phyloP scores from a whole-genome alignment of 2,113 vertebrate genomes.

The Protobothrops flavoviridis region DNA sequence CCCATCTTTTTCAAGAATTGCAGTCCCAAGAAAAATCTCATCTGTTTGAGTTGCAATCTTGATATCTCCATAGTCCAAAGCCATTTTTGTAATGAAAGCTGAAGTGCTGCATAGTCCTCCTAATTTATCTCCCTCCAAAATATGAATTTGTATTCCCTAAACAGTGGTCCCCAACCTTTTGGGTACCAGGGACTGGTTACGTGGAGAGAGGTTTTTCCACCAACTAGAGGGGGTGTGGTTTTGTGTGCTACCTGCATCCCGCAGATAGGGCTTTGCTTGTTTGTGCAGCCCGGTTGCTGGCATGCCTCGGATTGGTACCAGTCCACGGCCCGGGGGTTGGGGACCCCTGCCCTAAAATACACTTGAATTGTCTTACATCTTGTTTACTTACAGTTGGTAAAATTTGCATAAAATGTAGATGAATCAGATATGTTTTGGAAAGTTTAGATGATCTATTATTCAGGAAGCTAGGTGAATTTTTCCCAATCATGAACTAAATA shows the following conservation, averaged over 20 bases:
- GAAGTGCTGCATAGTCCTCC: neutral
- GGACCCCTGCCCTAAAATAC: no score
- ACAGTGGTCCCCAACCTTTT: no score
- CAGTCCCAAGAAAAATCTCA: neutral
- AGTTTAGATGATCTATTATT: neutral
- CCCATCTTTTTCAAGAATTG: neutral
- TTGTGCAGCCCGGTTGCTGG: no score
- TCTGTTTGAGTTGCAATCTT: neutral
- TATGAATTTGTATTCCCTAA: neutral
- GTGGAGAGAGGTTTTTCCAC: no score
- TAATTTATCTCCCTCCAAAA: neutral
- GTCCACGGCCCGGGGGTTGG: no score
- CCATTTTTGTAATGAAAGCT: neutral
- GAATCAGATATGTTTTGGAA: neutral
- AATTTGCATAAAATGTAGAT: neutral
- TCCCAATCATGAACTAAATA: neutral
- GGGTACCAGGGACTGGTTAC: no score
- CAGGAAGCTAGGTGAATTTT: neutral
- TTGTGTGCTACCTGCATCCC: no score
- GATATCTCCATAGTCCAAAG: neutral
- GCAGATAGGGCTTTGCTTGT: no score
- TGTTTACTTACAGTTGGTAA: neutral
- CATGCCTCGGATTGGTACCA: no score
- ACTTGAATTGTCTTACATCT: neutral
- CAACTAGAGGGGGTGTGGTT: no score